phyloP scores from a whole-genome alignment of 1,140 invertebrate genomes.

The Drosophila mauritiana region DNA sequence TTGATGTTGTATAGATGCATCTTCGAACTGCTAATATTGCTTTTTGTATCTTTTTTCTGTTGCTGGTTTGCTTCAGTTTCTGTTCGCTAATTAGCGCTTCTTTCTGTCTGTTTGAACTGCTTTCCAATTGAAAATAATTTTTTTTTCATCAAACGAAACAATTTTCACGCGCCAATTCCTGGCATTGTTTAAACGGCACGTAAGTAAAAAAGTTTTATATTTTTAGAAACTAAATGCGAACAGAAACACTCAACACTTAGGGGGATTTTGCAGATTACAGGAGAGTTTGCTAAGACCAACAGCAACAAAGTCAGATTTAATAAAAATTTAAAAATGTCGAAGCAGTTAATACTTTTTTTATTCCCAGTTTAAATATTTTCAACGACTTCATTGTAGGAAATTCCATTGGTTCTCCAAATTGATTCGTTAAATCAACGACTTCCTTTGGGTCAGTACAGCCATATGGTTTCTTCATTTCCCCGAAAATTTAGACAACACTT shows the following conservation, averaged over 20 bases:
- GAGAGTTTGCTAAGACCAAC: neutral
- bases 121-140: conserved; percentile 69
- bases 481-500: conserved; percentile 28
- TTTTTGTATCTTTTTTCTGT: conserved; percentile 36
- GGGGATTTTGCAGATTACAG: neutral
- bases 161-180: conserved; percentile 80
- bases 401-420: conserved; percentile 3
- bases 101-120: conserved; percentile 50
- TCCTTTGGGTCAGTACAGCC: neutral
- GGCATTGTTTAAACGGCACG: conserved; percentile 67
- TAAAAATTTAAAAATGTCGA: neutral
- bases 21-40: conserved; percentile 47
- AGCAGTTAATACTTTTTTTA: neutral
- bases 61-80: conserved; percentile 37
- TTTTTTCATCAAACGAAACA: conserved; percentile 73
- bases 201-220: conserved; percentile 61
- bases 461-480: conserved; percentile 27
- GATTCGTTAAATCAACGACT: conserved; percentile 8
- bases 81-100: conserved; percentile 70
- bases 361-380: neutral
- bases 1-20: conserved; percentile 31
- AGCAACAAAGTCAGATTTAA: too few relatives aligned
- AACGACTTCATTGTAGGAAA: neutral
- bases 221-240: conserved; percentile 64
- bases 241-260: neutral